A percentile compares a stretch with the other conserved stretches of the same genome.
Conservation (phyloP, 1,140 invertebrate genomes). For the Drosophila sp. region DNA sequence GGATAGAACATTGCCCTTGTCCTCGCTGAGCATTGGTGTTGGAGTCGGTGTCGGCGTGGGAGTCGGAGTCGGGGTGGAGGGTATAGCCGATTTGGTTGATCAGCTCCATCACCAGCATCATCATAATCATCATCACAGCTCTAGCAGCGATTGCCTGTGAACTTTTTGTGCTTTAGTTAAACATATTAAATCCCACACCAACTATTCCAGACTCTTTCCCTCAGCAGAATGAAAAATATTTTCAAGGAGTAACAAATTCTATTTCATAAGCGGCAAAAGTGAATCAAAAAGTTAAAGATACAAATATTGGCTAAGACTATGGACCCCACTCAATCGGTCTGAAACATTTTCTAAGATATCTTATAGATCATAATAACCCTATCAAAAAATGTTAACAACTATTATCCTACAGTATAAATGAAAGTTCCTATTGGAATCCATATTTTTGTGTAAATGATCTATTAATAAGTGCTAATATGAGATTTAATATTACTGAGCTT, state of each 20-base stretch:
- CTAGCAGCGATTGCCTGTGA: conserved; percentile 32
- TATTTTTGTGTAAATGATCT: no score
- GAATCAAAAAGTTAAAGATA: neutral
- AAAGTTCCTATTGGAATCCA: neutral
- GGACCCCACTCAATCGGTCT: no score
- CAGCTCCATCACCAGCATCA: conserved; percentile 59
- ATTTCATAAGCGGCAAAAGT: neutral
- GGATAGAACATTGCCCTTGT: conserved; percentile 71
- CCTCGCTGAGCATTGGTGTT: conserved; percentile 61
- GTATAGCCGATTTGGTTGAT: conserved; percentile 67
- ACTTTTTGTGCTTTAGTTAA: conserved; percentile 46
- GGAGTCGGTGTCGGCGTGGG: neutral
- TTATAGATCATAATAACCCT: no score
- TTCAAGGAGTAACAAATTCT: neutral
- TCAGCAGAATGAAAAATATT: neutral
- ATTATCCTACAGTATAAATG: no score
- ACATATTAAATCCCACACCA: conserved; percentile 17
- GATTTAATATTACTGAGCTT: no score
- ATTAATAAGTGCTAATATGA: no score
- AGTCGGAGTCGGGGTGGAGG: conserved; percentile 45
- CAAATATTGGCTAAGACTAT: neutral
- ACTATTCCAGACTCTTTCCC: conserved; percentile 14
- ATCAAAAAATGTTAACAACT: no score
- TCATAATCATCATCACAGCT: conserved; percentile 29
- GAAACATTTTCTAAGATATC: no score